These are phyloP conservation scores for Anarsia innoxiella DNA, from an alignment of 2,888 invertebrate genomes.

Conservation along the genomic window DNA sequence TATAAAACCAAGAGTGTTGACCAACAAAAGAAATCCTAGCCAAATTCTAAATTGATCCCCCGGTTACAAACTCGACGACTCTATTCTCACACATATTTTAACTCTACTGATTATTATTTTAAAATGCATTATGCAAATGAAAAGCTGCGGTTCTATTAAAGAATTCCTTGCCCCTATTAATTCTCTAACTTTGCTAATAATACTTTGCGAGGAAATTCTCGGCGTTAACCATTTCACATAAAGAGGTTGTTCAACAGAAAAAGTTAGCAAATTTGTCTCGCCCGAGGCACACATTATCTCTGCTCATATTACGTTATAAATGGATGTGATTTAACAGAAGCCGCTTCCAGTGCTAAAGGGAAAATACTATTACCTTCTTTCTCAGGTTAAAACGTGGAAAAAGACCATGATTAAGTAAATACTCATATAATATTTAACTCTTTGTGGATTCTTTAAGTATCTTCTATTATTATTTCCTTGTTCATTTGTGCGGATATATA, in stretches of 20 bases:
- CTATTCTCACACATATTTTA: no score
- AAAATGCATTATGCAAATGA: conserved; percentile 14
- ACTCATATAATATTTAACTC: no score
- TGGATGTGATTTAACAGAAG: conserved; percentile 42
- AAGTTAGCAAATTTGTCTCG: conserved; percentile 51
- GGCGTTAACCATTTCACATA: conserved; percentile 42
- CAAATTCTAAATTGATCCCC: no score
- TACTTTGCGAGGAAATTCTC: conserved; percentile 37
- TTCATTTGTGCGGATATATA: no score
- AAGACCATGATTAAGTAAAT: no score
- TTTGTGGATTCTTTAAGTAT: no score
- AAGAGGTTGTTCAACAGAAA: conserved; percentile 51
- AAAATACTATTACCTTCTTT: conserved; percentile 25
- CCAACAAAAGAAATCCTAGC: no score
- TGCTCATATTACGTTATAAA: conserved; percentile 47
- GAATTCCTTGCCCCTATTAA: conserved; percentile 26
- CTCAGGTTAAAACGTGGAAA: not conserved
- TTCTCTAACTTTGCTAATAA: conserved; percentile 43
- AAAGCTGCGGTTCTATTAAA: conserved; percentile 17
- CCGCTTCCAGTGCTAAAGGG: conserved; percentile 24
- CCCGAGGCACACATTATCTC: conserved; percentile 49
- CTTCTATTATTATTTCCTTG: no score
- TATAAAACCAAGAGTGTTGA: no score
- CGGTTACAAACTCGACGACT: no score
- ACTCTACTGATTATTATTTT: no score